Base-by-base conservation (phyloP, 2,113 vertebrate species). In the Podiceps cristatus region DNA sequence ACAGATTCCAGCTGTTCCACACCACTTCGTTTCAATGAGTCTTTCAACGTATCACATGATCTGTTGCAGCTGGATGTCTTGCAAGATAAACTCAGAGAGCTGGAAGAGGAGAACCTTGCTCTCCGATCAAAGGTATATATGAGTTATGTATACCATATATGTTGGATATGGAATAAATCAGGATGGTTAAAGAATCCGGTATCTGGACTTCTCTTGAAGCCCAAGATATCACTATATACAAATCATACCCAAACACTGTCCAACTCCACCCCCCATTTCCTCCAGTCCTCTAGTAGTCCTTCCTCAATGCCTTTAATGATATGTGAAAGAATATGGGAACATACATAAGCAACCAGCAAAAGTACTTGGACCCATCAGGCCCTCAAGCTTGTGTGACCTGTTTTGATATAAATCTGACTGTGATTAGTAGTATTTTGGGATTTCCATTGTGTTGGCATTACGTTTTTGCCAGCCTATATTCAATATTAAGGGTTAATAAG, bases 91-190 rank as follows among this genome's bases (percentile, higher is more conserved):
- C 99, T 99, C 74, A 98, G 98, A 76, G 99, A 99, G n/a, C 96
- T 99, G 96, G 99, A 99, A 93, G 99, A 99, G 94, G 99, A 99
- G 96, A 99, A 99, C 97, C 94, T 99, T 86, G 89, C 98, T 19
- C 98, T 99, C 86, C 98, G 99, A 75, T 99, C 99, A 2, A 99
- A 99, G 99, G 99, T 99, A 95, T 35, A 0, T 59, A 68, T 0
- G 0, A 6, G 49, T 31, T 28, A 16, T 2, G 2, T 50, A 9
- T 76, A 18, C 22, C 13, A 0, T 1, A 1, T 25, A 25, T 52
- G 42, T 52, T 88, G 62, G 9, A 13, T 18, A 18, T 22, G 31
- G 47, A 74, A 50, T 29, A 7, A 45, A 20, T 27, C 18, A 18
- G 45, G 7, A 25, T 45, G 42, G 15, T 68, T 73, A 12, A 63